Percentiles rank a stretch among this genome's conserved stretches.
Evolutionary conservation across 2,113 vertebrate genomes (phyloP).

Genomic region (Acinonyx jubatus): DNA sequence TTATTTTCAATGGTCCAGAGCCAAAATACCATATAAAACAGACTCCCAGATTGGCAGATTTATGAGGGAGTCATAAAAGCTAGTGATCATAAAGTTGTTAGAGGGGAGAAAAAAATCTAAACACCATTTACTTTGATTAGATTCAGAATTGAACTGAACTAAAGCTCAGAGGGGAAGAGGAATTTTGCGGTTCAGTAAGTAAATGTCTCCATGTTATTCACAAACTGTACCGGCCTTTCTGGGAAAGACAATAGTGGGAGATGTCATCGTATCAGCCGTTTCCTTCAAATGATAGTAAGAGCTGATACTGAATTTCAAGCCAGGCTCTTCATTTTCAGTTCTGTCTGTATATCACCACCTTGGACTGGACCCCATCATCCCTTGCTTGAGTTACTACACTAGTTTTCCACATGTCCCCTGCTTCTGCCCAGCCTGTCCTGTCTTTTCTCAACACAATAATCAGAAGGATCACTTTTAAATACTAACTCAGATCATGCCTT

Average conservation of each 20-base stretch:
- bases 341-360: neutral
- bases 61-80: constrained; percentile 72
- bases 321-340: neutral
- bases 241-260: neutral
- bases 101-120: neutral
- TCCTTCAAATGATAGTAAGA: neutral
- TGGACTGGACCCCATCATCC: neutral
- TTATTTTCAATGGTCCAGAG: constrained; percentile 80
- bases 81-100: constrained; percentile 61
- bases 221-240: neutral
- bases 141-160: constrained; percentile 38
- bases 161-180: constrained; percentile 46
- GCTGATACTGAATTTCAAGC: neutral
- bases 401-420: neutral
- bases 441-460: neutral
- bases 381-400: neutral
- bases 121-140: constrained; percentile 61
- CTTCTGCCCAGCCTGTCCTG: neutral
- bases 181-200: constrained; percentile 39
- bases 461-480: neutral
- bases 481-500: neutral
- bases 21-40: constrained; percentile 78
- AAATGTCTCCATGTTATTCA: neutral
- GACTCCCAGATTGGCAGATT: constrained; percentile 70
- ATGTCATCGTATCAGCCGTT: neutral